phyloP scores from a whole-genome alignment of 2,888 invertebrate genomes.

The Pimpla rufipes region DNA sequence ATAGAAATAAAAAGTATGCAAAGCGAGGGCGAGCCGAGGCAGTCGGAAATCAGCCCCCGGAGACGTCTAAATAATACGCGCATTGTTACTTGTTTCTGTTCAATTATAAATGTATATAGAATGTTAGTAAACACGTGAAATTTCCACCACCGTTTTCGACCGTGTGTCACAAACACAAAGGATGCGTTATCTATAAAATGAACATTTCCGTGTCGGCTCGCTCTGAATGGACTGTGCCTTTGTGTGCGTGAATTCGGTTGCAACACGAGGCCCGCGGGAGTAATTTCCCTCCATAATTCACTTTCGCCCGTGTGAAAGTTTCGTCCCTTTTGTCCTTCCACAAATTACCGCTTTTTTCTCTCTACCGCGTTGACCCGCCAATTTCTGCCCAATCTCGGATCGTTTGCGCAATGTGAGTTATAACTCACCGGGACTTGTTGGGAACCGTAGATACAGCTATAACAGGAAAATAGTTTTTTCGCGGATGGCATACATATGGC shows the following conservation, averaged over 20 bases:
- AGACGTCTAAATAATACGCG: slow-evolving; percentile 23
- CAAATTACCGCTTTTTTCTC: slow-evolving; percentile 44
- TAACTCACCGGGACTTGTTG: background rate
- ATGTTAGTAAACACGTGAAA: background rate
- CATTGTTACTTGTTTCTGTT: slow-evolving; percentile 30
- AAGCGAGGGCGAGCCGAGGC: background rate
- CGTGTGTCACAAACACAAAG: slow-evolving; percentile 17
- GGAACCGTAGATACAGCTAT: no score
- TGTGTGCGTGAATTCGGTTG: slow-evolving; percentile 37
- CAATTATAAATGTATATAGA: slow-evolving; percentile 25
- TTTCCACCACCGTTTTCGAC: background rate
- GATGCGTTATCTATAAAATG: slow-evolving; percentile 36
- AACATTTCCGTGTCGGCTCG: slow-evolving; percentile 26
- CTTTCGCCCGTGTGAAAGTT: slow-evolving; percentile 58
- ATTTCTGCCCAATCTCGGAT: slow-evolving; percentile 48
- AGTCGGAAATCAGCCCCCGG: slow-evolving; percentile 9
- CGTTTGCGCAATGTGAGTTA: slow-evolving; percentile 54
- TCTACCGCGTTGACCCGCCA: background rate
- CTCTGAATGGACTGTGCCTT: slow-evolving; percentile 72
- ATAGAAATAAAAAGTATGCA: background rate
- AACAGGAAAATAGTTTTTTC: no score
- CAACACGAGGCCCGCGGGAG: slow-evolving; percentile 70
- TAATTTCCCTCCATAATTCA: slow-evolving; percentile 78
- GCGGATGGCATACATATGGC: no score
- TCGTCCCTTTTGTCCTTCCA: background rate